These are phyloP conservation scores for Hiodon alosoides DNA, from an alignment of 2,113 vertebrate species.

Conservation along the genomic window DNA sequence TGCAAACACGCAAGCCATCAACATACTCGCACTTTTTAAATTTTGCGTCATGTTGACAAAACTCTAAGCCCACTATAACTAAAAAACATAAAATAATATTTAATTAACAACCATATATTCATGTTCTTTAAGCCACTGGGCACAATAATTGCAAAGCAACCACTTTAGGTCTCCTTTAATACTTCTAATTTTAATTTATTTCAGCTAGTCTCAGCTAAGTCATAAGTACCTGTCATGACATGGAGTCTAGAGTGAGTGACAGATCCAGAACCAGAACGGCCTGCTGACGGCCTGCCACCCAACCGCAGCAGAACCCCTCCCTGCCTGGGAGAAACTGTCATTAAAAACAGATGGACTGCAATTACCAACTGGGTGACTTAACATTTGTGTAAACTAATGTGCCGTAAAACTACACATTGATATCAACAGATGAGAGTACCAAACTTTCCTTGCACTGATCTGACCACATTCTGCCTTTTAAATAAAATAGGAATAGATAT, in stretches of 20 bases:
- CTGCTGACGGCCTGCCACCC: slow-evolving; percentile 20
- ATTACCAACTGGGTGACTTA: slow-evolving; percentile 33
- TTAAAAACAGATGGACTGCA: slow-evolving; percentile 37
- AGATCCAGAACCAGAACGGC: neutral
- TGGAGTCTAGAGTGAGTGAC: neutral
- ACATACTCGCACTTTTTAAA: too few species aligned
- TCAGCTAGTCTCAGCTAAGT: neutral
- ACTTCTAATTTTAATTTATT: too few species aligned
- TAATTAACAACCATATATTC: too few species aligned
- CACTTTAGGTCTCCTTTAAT: too few species aligned
- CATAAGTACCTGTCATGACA: too few species aligned
- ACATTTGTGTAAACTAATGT: slow-evolving; percentile 29
- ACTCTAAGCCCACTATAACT: too few species aligned
- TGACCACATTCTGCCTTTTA: neutral
- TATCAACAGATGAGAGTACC: slow-evolving; percentile 15
- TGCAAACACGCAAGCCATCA: too few species aligned
- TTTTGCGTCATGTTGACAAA: too few species aligned
- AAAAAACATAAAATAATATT: too few species aligned
- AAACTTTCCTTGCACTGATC: slow-evolving; percentile 3
- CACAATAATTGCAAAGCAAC: too few species aligned
- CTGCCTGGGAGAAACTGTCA: slow-evolving; percentile 29
- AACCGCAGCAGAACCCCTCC: slow-evolving; percentile 11
- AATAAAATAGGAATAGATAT: neutral
- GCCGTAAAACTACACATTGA: slow-evolving; percentile 13
- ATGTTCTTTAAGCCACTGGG: too few species aligned